These are phyloP conservation scores for Acleris literana DNA, from an alignment of 2,888 invertebrate genomes.

Conservation along the genomic window DNA sequence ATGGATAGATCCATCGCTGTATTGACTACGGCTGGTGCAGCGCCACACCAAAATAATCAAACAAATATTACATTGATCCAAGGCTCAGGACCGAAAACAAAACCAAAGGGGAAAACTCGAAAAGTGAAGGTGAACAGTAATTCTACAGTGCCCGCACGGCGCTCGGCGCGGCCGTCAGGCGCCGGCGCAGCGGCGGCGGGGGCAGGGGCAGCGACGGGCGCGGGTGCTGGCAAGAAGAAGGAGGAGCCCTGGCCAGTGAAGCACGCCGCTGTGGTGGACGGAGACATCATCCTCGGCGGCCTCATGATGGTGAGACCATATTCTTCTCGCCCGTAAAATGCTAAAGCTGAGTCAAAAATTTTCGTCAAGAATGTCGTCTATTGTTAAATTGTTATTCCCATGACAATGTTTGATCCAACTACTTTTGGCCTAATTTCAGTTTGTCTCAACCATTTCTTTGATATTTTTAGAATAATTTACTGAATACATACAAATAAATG, in stretches of 20 bases:
- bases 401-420: too few relatives aligned
- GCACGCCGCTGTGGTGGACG: conserved; percentile 91
- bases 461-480: too few relatives aligned
- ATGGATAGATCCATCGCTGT: background rate
- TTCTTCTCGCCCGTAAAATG: background rate
- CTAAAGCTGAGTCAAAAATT: background rate
- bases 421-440: too few relatives aligned
- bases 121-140: conserved; percentile 44
- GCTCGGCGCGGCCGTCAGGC: conserved; percentile 41
- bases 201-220: conserved; percentile 50
- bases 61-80: background rate
- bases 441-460: too few relatives aligned
- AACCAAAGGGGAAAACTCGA: conserved; percentile 38
- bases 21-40: background rate
- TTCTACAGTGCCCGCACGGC: conserved; percentile 38
- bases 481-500: too few relatives aligned
- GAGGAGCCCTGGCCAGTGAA: conserved; percentile 87
- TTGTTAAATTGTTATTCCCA: too few relatives aligned
- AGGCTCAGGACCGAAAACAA: conserved; percentile 25
- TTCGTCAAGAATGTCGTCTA: background rate
- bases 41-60: background rate
- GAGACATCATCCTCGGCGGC: conserved; percentile 92
- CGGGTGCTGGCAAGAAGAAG: conserved; percentile 45
- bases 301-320: conserved; percentile 89
- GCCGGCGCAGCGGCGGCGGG: conserved; percentile 36